These are phyloP conservation scores for Mastomys coucha DNA, from an alignment of 2,113 vertebrate genomes.

Conservation along the genomic window DNA sequence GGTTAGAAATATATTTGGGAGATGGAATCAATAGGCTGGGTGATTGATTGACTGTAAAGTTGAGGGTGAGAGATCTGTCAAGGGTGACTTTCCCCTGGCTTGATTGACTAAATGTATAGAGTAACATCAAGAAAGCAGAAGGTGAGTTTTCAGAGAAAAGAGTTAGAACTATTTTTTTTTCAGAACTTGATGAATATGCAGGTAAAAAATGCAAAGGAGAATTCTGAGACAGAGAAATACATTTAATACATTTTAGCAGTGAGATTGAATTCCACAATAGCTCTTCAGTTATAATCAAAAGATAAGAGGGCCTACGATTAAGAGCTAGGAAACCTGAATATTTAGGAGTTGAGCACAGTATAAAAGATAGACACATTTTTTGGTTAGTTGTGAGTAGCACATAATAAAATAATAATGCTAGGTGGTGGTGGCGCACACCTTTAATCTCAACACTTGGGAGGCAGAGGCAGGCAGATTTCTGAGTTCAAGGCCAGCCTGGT, in stretches of 20 bases:
- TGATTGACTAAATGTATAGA: neutral
- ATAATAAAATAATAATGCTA: neutral
- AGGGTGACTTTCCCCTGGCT: neutral
- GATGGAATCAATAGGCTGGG: neutral
- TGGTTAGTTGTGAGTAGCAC: neutral
- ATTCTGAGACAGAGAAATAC: neutral
- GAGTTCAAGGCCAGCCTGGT: no score
- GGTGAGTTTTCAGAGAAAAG: slow-evolving; percentile 9
- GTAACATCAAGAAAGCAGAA: neutral
- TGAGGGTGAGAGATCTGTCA: neutral
- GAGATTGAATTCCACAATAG: neutral
- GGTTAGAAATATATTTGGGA: slow-evolving; percentile 42
- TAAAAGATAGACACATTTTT: neutral
- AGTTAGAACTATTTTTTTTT: neutral
- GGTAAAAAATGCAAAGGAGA: neutral
- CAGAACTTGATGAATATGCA: neutral
- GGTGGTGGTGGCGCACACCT: no score
- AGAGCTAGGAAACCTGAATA: neutral
- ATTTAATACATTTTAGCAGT: neutral
- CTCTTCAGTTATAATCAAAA: slow-evolving; percentile 16
- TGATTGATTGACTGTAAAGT: neutral
- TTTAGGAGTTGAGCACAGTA: neutral
- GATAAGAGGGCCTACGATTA: neutral
- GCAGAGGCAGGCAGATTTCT: no score
- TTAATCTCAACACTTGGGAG: no score